Conservation (phyloP, 2,797 vertebrate genomes). For the Lithobates sylvaticus region DNA sequence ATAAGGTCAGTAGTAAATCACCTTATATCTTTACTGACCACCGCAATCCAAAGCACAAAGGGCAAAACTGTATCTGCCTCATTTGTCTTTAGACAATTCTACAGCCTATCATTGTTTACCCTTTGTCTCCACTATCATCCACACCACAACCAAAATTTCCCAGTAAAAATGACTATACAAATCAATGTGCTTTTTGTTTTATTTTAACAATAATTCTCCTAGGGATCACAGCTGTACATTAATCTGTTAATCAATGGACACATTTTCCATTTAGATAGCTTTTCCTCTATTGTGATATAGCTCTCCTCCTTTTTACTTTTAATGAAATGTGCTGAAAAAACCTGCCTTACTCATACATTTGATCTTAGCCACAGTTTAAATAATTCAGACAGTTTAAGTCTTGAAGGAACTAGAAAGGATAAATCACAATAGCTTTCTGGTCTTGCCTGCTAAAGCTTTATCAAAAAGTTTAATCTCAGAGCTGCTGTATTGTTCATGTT, state of each 20-base stretch:
- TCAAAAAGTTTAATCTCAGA: constrained; percentile 40
- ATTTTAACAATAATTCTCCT: not conserved
- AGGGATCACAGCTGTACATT: not conserved
- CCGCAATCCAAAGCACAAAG: not conserved
- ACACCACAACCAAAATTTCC: not conserved
- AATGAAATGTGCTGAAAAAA: constrained; percentile 45
- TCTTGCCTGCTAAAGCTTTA: constrained; percentile 33
- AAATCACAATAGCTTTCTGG: constrained; percentile 35
- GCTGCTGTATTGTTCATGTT: constrained; percentile 41
- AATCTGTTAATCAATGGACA: constrained; percentile 21
- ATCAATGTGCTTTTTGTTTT: not conserved
- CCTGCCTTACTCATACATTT: constrained; percentile 33
- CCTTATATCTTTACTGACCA: not conserved
- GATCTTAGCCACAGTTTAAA: constrained; percentile 42
- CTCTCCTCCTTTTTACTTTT: constrained; percentile 29
- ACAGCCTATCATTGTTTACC: not conserved
- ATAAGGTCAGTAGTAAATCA: not conserved
- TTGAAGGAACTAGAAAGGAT: constrained; percentile 30
- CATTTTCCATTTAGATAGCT: constrained; percentile 24
- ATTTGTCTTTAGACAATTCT: not conserved
- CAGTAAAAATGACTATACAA: not conserved
- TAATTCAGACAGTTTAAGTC: constrained; percentile 45
- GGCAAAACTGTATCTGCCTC: no score
- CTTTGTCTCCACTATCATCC: not conserved
- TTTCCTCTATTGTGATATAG: constrained; percentile 8